Evolutionary conservation across 1,140 invertebrate genomes (phyloP), one percentile per base, ranked within the genome.

Genomic region (Microplitis mediator): DNA sequence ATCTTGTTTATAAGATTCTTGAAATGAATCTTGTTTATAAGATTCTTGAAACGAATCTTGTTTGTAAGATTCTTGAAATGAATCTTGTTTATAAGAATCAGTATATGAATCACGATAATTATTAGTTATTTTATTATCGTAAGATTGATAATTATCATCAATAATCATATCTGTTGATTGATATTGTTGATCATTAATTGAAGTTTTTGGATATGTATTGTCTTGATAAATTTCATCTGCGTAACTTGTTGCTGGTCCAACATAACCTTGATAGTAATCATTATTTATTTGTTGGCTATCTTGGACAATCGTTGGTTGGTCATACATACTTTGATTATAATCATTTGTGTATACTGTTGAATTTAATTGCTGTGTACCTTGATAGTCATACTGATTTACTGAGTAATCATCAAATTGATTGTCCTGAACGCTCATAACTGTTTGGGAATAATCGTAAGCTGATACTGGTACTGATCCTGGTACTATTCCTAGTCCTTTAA

Each of bases 171-270:
- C 54, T 78, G 56, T 70, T 76, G 39, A 62, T 69, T 77, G 65
- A 77, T 77, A 69, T 23, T 74, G 45, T 31, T 36, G 58, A 52
- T n/a, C 39, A 56, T 74, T 69, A 56, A 35, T 70, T 35, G 52
- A 23, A 23, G 23, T 62, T 56, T 76, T 77, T 65, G 79, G 76
- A 82, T 83, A 81, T 79, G 79, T 80, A 71, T 67, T 78, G 66
- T 79, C 77, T 34, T 80, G 79, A 77, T 81, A 82, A 88, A 87
- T 75, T 73, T 79, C 79, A 39, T 73, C 75, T 61, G 74, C 65
- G 8, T 75, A 65, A 76, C 65, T 39, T 16, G 58, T 45, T 81
- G 66, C 31, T 73, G 71, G 13, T 75, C 76, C 60, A 73, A 73
- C 39, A 54, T 78, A 74, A 72, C 76, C 82, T 74, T 68, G 86